Base-by-base conservation (phyloP, 1,140 invertebrate species). In the Telenomus remus region DNA sequence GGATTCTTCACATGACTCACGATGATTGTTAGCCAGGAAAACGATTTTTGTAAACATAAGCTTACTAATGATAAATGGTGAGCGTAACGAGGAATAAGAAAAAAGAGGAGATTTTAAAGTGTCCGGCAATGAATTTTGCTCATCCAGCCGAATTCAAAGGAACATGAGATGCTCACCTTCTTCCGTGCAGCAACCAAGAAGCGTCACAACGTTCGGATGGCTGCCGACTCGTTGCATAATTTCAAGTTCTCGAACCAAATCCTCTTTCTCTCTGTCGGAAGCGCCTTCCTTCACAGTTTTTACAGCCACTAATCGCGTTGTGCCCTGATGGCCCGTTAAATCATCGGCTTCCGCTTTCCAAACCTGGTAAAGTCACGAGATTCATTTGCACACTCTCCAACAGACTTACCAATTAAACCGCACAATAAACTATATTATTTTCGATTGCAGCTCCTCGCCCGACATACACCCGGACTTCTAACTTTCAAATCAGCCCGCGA, bases 191-290 rank as follows among this genome's bases (percentile, higher is more conserved):
- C 94, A 95, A 48, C 94, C 95, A 1, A 96, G 89, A 43, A 96
- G 89, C 0, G 94, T 95, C 11, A 96, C 95, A 69, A 96, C 94
- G 85, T 96, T 96, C 4, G 93, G 93, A 89, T 96, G 95, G 8
- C 92, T 92, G 37, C 94, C 95, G 42, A 96, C 89, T 80, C 94
- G 92, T 84, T 95, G 93, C 94, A 96, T 95, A 55, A 96, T 94
- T 77, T 91, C 92, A 54, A 95, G 90, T 80, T 95, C 94, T 12
- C 92, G 90, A 19, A 94, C 87, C 33, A 95, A 87, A 80, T 95
- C 94, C 66, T 95, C 93, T 80, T 94, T 93, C 78, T 95, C 94
- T 65, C 93, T 91, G 65, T 91, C 90, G 3, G 91, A 91, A 5
- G 92, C 92, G 43, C 91, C 91, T 69, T 93, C 93, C 81, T 94